Evolutionary conservation across 2,113 vertebrate species (phyloP).

Genomic region (Thamnaconus septentrionalis): DNA sequence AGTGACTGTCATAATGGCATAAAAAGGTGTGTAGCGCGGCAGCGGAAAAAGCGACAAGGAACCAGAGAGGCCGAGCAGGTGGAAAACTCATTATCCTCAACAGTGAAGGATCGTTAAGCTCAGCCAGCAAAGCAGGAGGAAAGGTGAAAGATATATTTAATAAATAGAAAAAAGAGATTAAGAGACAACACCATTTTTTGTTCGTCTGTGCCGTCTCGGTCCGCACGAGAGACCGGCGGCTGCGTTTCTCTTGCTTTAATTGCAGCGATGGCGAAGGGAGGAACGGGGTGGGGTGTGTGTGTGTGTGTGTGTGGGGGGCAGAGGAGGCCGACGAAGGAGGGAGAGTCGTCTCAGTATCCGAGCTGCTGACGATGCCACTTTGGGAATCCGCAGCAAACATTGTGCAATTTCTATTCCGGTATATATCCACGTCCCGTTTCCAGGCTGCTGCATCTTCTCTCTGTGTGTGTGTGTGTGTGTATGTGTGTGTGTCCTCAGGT

Average conservation of each 20-base stretch:
- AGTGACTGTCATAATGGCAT: conserved; percentile 26
- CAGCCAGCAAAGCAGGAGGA: conserved; percentile 5
- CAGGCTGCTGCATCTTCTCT: too few relatives aligned
- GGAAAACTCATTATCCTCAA: conserved; percentile 56
- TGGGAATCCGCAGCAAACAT: conserved; percentile 38
- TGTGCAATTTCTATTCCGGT: conserved; percentile 34
- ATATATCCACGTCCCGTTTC: too few relatives aligned
- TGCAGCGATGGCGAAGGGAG: conserved; percentile 6
- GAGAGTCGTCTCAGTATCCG: too few relatives aligned
- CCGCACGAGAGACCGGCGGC: background rate
- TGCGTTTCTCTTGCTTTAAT: background rate
- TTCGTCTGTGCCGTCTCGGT: background rate
- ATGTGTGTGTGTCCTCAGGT: background rate
- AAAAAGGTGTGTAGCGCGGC: conserved; percentile 22
- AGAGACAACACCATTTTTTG: background rate
- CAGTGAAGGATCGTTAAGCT: conserved; percentile 36
- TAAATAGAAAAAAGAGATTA: background rate
- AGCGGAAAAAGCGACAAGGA: conserved; percentile 15
- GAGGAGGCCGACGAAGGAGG: too few relatives aligned
- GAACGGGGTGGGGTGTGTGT: background rate
- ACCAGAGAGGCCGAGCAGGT: conserved; percentile 21
- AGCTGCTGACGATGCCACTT: conserved; percentile 29
- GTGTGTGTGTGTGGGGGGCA: too few relatives aligned
- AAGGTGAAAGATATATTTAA: background rate
- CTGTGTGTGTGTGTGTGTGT: too few relatives aligned